A percentile compares a stretch with the other conserved stretches of the same genome.
These are phyloP conservation scores for Esox lucius DNA, from an alignment of 2,797 vertebrate species.

Conservation along the genomic window DNA sequence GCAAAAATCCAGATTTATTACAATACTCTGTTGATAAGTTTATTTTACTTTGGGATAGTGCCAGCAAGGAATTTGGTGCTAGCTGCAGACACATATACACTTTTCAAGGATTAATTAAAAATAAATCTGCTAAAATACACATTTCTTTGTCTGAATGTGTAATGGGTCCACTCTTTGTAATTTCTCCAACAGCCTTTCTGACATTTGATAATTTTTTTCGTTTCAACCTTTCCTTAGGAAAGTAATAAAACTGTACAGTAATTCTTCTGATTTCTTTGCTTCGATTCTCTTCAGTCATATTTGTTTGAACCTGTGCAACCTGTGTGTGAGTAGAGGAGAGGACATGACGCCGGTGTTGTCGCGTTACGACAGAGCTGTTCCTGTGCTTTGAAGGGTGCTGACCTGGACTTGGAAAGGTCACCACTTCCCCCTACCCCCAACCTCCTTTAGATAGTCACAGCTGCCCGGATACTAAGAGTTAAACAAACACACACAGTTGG, in stretches of 20 bases:
- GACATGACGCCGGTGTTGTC: not conserved
- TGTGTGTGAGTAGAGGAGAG: not conserved
- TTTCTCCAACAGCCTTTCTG: not conserved
- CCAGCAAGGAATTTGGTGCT: not conserved
- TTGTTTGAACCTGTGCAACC: not conserved
- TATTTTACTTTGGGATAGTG: not conserved
- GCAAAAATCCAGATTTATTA: not conserved
- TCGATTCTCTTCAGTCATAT: not conserved
- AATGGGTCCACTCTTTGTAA: not conserved
- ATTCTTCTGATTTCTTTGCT: not conserved
- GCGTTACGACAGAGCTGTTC: not conserved
- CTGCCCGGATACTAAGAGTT: not conserved
- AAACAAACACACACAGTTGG: slow-evolving; percentile 2
- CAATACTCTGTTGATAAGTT: not conserved
- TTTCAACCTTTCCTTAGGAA: not conserved
- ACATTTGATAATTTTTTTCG: not conserved
- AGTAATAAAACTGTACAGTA: not conserved
- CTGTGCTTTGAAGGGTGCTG: not conserved
- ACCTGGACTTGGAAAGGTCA: not conserved
- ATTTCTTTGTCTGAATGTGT: not conserved
- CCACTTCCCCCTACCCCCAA: not conserved
- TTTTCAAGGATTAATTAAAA: not conserved
- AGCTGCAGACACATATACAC: not conserved
- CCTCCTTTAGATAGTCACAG: not conserved
- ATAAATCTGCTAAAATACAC: not conserved